These are phyloP conservation scores for Arctocebus calabarensis DNA, from an alignment of 2,797 vertebrate species.

Conservation along the genomic window DNA sequence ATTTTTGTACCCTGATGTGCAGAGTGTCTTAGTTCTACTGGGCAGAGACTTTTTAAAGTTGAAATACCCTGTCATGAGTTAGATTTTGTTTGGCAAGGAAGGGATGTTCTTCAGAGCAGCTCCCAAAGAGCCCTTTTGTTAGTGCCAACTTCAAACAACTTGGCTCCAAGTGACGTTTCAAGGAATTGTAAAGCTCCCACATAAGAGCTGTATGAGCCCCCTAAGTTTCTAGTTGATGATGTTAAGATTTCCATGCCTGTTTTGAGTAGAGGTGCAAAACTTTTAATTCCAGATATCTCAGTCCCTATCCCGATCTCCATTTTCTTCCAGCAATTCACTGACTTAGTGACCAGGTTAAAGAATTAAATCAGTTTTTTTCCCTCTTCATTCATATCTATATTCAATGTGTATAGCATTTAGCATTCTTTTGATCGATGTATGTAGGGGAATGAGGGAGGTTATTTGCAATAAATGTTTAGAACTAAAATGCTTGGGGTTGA, in stretches of 20 bases:
- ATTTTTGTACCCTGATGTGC: slow-evolving; percentile 8
- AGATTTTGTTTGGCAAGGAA: slow-evolving; percentile 44
- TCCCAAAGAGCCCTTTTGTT: slow-evolving; percentile 43
- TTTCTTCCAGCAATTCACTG: background rate
- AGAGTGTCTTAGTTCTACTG: background rate
- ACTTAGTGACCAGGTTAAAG: background rate
- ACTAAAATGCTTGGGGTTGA: background rate
- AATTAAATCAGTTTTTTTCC: background rate
- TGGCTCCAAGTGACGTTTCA: slow-evolving; percentile 55
- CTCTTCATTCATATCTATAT: background rate
- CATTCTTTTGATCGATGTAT: background rate
- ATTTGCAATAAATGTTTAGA: slow-evolving; percentile 27
- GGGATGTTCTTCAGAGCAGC: slow-evolving; percentile 42
- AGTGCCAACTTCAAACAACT: slow-evolving; percentile 39
- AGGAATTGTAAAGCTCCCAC: slow-evolving; percentile 9
- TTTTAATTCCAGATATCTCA: slow-evolving; percentile 16
- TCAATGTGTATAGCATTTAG: background rate
- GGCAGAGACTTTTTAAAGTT: slow-evolving; percentile 30
- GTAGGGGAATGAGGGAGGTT: background rate
- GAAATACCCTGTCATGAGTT: background rate
- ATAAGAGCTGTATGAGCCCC: background rate
- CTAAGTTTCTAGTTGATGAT: background rate
- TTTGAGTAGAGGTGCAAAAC: slow-evolving; percentile 39
- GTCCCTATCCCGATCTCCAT: background rate
- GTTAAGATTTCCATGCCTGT: background rate